Conservation (phyloP, 2,113 vertebrate species). For the Pteropus alecto region DNA sequence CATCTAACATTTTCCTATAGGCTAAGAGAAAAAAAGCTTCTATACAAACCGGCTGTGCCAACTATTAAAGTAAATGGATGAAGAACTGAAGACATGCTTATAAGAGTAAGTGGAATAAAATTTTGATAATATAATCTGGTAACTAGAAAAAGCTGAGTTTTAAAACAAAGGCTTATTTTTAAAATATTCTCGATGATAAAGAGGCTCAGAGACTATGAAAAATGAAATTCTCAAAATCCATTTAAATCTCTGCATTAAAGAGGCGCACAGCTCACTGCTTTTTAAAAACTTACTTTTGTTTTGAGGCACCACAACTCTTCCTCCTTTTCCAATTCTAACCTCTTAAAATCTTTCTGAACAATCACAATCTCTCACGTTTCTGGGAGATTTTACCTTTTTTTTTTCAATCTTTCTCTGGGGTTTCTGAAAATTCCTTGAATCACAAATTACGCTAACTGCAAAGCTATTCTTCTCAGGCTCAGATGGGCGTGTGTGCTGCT, state of each 20-base stretch:
- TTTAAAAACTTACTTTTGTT: not conserved
- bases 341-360: conserved; percentile 27
- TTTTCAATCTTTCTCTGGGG: not conserved
- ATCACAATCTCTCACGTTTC: not conserved
- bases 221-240: not conserved
- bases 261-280: not conserved
- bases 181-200: not conserved
- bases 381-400: not conserved
- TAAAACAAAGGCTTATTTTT: not conserved
- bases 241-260: not conserved
- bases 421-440: not conserved
- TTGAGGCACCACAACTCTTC: not conserved
- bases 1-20: not conserved
- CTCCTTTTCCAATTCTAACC: not conserved
- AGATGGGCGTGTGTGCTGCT: not conserved
- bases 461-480: conserved; percentile 1
- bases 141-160: not conserved
- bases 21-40: not conserved
- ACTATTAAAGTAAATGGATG: not conserved
- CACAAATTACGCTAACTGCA: not conserved
- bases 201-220: not conserved
- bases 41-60: not conserved
- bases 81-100: not conserved
- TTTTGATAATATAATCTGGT: not conserved
- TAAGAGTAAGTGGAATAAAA: not conserved